Base-by-base conservation (phyloP, 2,888 invertebrate genomes). In the Andrena trimmerana region DNA sequence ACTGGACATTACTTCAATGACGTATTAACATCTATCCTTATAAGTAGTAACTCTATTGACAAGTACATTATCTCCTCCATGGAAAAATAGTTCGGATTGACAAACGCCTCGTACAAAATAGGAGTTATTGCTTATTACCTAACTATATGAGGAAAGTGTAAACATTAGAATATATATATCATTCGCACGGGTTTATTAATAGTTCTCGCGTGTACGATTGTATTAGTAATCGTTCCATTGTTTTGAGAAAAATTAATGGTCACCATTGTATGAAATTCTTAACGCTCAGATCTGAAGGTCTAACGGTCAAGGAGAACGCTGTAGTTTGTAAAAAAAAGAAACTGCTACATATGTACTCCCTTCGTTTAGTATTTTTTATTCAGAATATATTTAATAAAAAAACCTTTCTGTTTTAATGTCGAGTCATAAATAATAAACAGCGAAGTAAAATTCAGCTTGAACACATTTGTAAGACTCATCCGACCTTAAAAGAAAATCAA, bases 41-140 rank as follows among this genome's bases (percentile, higher is more conserved):
- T 67, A 63, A 68, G 50, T 10, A 81, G 68, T 83, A 74, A 76
- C 60, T 57, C 27, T 60, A 68, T 80, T 57, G 50, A 68, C 69
- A 66, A 76, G 52, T 83, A 81, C 62, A 73, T 67, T 77, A 75
- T 66, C 42, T 81, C 59, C 75, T 86, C 68, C 27, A 62, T 82
- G 74, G 71, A 85, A 86, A 87, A 86, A 75, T 83, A 85, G 72
- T 82, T 74, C 27, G 67, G 68, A 74, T 76, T 88, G 83, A 81
- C 71, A 78, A 75, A 88, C 71, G 67, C 66, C 63, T 81, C 63
- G 76, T 88, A 86, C 54, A 88, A 88, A 88, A 88, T 88, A 86
- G 62, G 33, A 74, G 52, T 73, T 88, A 85, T 83, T 86, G 82
- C 81, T 88, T 79, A 83, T 79, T 60, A 54, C 31, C 73, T 81